Percentiles rank a stretch among this genome's conserved stretches.
These are phyloP conservation scores for Mobula hypostoma DNA, from an alignment of 2,113 vertebrate species.

Conservation along the genomic window DNA sequence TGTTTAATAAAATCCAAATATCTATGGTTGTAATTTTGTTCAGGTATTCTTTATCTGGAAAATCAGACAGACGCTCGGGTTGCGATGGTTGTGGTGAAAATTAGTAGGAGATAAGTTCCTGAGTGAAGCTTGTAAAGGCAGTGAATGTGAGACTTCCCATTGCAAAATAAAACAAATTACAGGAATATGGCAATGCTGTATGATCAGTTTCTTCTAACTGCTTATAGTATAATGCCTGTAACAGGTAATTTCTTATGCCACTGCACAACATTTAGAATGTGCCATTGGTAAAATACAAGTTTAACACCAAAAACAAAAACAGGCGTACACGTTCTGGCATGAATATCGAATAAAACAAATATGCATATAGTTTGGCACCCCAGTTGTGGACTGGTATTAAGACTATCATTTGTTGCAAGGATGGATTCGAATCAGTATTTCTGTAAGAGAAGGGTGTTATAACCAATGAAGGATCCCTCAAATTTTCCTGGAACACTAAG, in stretches of 20 bases:
- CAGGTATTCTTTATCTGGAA: background rate
- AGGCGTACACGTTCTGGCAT: background rate
- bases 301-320: background rate
- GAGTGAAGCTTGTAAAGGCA: background rate
- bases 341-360: background rate
- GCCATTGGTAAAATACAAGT: background rate
- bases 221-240: background rate
- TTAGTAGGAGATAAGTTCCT: background rate
- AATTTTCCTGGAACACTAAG: background rate
- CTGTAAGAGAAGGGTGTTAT: background rate
- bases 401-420: background rate
- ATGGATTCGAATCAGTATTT: background rate
- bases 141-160: no score
- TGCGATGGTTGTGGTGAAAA: background rate
- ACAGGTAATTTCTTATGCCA: background rate
- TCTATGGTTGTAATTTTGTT: background rate
- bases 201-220: background rate
- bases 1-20: background rate
- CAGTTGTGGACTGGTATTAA: background rate
- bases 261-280: background rate
- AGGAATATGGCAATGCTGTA: background rate
- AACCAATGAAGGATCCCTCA: background rate
- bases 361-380: background rate
- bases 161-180: background rate
- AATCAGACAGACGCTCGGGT: background rate